Conservation (phyloP, 2,113 vertebrate genomes). For the Narcine bancroftii region DNA sequence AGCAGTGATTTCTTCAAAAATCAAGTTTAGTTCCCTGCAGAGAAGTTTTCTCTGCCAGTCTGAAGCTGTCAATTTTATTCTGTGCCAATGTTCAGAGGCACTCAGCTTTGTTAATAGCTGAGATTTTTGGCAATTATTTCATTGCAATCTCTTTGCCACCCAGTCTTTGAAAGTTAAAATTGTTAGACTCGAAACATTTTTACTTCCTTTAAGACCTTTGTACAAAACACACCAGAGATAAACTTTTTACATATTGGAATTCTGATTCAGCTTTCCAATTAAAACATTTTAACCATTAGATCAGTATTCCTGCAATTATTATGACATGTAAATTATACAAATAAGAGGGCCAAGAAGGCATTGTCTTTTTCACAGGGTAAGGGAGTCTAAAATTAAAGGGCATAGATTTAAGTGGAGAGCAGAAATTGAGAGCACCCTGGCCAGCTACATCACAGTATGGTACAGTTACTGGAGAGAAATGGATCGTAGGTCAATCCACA, state of each 20-base stretch:
- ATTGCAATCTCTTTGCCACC: background rate
- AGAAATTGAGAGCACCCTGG: no score
- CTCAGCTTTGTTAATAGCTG: background rate
- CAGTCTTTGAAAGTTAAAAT: slow-evolving; percentile 17
- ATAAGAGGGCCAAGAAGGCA: background rate
- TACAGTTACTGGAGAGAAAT: no score
- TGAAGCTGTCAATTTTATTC: background rate
- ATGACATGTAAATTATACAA: background rate
- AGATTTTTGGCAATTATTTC: slow-evolving; percentile 18
- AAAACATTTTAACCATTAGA: background rate
- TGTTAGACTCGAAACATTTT: background rate
- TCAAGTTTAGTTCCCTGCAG: background rate
- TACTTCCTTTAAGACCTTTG: background rate
- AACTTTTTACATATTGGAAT: background rate
- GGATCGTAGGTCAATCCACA: no score
- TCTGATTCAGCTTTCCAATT: background rate
- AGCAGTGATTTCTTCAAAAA: slow-evolving; percentile 16
- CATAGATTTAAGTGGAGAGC: no score
- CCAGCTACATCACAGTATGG: no score
- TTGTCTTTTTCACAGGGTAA: no score
- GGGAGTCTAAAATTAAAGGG: no score
- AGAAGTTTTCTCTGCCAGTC: background rate
- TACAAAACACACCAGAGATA: background rate
- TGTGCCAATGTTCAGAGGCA: slow-evolving; percentile 12
- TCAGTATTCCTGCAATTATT: background rate